A percentile compares a stretch with the other conserved stretches of the same genome.
phyloP scores from a whole-genome alignment of 1,140 invertebrate species.

The Belonocnema kinseyi region DNA sequence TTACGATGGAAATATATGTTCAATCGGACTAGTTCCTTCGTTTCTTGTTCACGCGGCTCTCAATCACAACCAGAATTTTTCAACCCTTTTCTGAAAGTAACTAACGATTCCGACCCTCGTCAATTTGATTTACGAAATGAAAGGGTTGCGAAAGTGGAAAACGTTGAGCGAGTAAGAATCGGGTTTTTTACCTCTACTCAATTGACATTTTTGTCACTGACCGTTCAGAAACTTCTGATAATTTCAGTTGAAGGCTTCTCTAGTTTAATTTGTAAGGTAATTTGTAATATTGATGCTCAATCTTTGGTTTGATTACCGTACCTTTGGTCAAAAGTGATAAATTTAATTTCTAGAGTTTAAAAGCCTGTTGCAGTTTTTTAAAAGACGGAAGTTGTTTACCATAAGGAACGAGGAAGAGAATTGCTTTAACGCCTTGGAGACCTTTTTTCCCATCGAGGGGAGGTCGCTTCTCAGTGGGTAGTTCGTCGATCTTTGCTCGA shows the following conservation, averaged over 20 bases:
- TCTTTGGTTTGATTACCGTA: neutral
- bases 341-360: neutral
- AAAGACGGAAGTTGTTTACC: slow-evolving; percentile 4
- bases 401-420: slow-evolving; percentile 26
- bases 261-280: too few relatives aligned
- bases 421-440: slow-evolving; percentile 14
- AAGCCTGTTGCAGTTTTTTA: neutral
- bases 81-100: neutral
- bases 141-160: too few relatives aligned
- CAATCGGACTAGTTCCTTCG: slow-evolving; percentile 6
- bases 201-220: too few relatives aligned
- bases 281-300: too few relatives aligned
- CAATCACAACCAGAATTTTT: neutral
- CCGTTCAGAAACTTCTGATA: too few relatives aligned
- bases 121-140: too few relatives aligned
- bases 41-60: slow-evolving; percentile 16
- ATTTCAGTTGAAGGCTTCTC: too few relatives aligned
- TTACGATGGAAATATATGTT: neutral
- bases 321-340: neutral
- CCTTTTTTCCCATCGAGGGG: slow-evolving; percentile 30
- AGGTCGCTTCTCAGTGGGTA: slow-evolving; percentile 22
- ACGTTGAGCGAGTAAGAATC: too few relatives aligned
- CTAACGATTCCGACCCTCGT: too few relatives aligned
- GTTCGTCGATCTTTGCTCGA: slow-evolving; percentile 39
- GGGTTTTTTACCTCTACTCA: too few relatives aligned